A percentile compares a stretch with the other conserved stretches of the same genome.
phyloP scores from a whole-genome alignment of 35 echinoderm and acorn worm genomes.

The Patiria miniata region DNA sequence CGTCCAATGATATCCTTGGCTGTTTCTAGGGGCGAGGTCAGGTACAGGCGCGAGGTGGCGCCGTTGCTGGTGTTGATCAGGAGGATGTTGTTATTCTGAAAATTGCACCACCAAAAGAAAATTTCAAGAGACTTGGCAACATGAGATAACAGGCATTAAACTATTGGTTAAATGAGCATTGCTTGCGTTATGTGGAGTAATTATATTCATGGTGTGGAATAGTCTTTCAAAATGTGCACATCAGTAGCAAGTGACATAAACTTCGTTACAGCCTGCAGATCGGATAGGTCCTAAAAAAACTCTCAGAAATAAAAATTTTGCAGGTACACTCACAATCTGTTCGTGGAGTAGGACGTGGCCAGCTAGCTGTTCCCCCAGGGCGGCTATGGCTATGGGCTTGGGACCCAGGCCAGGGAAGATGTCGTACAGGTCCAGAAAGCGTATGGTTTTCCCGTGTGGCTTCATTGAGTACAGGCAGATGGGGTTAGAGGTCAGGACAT shows the following conservation, averaged over 20 bases:
- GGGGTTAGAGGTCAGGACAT: slow-evolving; percentile 85
- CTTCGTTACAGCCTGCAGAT: no score
- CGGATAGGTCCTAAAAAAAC: no score
- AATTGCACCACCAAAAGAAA: not conserved
- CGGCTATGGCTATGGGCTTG: slow-evolving; percentile 64
- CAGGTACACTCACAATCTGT: slow-evolving; percentile 59
- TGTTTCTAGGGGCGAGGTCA: slow-evolving; percentile 61
- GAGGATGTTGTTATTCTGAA: slow-evolving; percentile 78
- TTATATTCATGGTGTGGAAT: no score
- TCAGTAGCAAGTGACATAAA: no score
- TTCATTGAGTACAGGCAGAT: slow-evolving; percentile 90
- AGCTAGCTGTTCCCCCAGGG: slow-evolving; percentile 69
- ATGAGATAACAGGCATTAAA: no score
- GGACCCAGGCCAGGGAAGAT: slow-evolving; percentile 80
- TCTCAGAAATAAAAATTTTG: no score
- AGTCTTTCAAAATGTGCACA: no score
- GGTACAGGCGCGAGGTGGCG: slow-evolving; percentile 53
- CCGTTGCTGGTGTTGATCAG: slow-evolving; percentile 67
- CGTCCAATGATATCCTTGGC: slow-evolving; percentile 76
- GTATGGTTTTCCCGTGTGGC: slow-evolving; percentile 53
- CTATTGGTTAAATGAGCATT: no score
- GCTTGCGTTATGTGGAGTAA: no score
- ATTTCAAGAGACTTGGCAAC: no score
- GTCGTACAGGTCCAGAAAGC: slow-evolving; percentile 87
- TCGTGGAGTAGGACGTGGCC: slow-evolving; percentile 90